Percentiles rank a stretch among this genome's conserved stretches.
Conservation (phyloP, 2,797 vertebrate species). For the Sphenopsis melanotis region DNA sequence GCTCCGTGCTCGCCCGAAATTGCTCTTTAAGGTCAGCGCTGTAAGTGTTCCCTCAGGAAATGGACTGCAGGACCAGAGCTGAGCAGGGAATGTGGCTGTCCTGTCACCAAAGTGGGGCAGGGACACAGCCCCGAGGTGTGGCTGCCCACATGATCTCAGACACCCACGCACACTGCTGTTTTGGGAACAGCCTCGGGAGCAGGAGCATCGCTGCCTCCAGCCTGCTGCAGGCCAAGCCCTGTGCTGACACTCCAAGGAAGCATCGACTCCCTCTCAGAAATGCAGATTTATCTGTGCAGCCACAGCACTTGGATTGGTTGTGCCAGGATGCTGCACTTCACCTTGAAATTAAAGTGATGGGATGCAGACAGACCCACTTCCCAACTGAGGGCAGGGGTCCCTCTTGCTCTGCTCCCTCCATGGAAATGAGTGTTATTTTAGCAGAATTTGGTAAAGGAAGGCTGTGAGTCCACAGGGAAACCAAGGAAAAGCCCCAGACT, state of each 20-base stretch:
- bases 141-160: background rate
- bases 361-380: background rate
- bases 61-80: background rate
- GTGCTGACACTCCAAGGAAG: background rate
- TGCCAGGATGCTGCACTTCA: background rate
- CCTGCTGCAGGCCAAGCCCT: background rate
- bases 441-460: background rate
- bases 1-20: conserved; percentile 65
- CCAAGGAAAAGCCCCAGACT: background rate
- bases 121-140: background rate
- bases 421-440: background rate
- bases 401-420: background rate
- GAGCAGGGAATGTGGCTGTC: fast-evolving
- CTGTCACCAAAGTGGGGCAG: background rate
- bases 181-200: background rate
- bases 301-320: fast-evolving
- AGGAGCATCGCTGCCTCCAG: background rate
- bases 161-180: fast-evolving
- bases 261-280: background rate
- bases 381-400: fast-evolving
- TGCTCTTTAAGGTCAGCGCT: conserved; percentile 74
- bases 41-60: conserved; percentile 52
- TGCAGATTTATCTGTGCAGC: background rate
- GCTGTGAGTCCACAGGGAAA: background rate
- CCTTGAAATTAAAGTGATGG: background rate